These are phyloP conservation scores for Odobenus rosmarus DNA, from an alignment of 2,113 vertebrate genomes.

Conservation along the genomic window DNA sequence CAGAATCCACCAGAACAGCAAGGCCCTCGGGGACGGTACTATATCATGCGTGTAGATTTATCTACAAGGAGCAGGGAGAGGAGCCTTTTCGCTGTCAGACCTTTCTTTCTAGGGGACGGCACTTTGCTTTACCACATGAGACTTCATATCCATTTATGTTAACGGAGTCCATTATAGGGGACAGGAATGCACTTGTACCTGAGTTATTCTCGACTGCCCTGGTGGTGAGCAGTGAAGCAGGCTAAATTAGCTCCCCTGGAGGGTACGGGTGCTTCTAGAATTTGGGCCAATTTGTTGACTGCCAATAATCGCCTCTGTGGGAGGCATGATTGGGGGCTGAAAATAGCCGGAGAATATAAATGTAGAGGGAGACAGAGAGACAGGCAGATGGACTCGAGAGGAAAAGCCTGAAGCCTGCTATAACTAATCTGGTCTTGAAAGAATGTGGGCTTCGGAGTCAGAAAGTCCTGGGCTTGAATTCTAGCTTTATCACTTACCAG, in stretches of 20 bases:
- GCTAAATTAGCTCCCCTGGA: slow-evolving; percentile 40
- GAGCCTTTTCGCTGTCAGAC: slow-evolving; percentile 58
- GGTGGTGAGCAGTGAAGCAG: slow-evolving; percentile 47
- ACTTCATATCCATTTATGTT: slow-evolving; percentile 57
- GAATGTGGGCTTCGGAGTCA: neutral
- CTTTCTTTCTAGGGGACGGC: slow-evolving; percentile 7
- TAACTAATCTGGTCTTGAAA: neutral
- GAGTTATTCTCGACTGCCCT: slow-evolving; percentile 59
- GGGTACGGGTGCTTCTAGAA: slow-evolving; percentile 24
- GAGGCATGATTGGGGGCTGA: slow-evolving; percentile 47
- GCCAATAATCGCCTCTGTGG: slow-evolving; percentile 61
- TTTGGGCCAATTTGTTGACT: slow-evolving; percentile 68
- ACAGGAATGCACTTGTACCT: slow-evolving; percentile 32
- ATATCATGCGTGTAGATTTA: slow-evolving; percentile 37
- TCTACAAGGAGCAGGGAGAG: slow-evolving; percentile 39
- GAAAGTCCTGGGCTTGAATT: neutral
- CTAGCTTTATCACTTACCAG: neutral
- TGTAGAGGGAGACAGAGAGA: neutral
- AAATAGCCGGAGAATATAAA: slow-evolving; percentile 59
- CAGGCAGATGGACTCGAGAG: neutral
- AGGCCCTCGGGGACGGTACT: neutral
- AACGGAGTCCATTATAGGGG: slow-evolving; percentile 59
- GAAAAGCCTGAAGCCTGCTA: neutral
- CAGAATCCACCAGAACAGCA: neutral
- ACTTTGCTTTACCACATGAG: slow-evolving; percentile 47